phyloP scores from a whole-genome alignment of 2,888 invertebrate genomes.

The Heliconius ismenius region DNA sequence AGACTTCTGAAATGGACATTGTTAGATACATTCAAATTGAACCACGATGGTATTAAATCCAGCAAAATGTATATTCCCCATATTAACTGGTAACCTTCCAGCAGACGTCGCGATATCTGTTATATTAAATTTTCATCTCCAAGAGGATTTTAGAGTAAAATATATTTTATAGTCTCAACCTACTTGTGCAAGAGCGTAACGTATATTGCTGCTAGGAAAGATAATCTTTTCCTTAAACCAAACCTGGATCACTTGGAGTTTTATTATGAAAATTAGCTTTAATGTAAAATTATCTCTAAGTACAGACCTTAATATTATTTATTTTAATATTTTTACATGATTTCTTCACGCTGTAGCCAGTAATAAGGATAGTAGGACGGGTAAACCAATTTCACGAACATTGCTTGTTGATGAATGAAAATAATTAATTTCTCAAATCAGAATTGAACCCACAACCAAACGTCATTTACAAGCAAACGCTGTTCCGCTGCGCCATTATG shows the following conservation, averaged over 20 bases:
- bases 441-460: no score
- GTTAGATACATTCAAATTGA: background rate
- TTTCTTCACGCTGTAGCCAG: no score
- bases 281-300: background rate
- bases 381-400: no score
- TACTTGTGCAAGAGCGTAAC: conserved; percentile 27
- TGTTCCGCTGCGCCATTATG: no score
- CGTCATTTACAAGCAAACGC: no score
- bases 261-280: background rate
- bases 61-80: conserved; percentile 20
- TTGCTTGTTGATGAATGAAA: no score
- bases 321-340: no score
- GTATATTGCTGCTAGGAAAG: conserved; percentile 11
- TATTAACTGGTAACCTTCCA: conserved; percentile 32
- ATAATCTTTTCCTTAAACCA: conserved; percentile 14
- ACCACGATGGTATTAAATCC: background rate
- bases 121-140: conserved; percentile 35
- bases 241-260: conserved; percentile 8
- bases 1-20: background rate
- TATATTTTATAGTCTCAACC: conserved; percentile 32
- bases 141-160: conserved; percentile 29
- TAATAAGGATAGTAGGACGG: no score
- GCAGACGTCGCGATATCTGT: conserved; percentile 33
- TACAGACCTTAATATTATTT: background rate
- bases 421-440: no score